These are phyloP conservation scores for Acanthopagrus latus DNA, from an alignment of 2,797 vertebrate species.

Conservation along the genomic window DNA sequence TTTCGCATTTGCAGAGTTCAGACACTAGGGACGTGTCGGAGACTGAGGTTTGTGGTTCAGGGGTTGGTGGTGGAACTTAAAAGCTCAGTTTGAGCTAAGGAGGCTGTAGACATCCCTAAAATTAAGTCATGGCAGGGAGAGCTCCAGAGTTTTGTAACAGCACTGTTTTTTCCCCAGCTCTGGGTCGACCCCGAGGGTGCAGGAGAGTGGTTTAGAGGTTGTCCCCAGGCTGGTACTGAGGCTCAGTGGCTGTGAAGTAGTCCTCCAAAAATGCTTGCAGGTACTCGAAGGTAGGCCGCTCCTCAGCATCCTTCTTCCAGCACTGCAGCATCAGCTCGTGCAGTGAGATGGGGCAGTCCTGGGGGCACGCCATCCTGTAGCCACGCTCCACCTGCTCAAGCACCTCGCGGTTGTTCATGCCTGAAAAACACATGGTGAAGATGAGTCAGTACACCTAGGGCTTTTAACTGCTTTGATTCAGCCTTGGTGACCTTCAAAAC, in stretches of 20 bases:
- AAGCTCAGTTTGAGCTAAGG: constrained; percentile 50
- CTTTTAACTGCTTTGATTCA: constrained; percentile 7
- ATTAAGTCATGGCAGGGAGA: constrained; percentile 53
- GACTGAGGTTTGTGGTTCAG: constrained; percentile 12
- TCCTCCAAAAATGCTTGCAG: constrained; percentile 98
- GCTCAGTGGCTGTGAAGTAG: constrained; percentile 98
- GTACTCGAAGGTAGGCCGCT: constrained; percentile 97
- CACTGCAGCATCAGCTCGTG: constrained; percentile 98
- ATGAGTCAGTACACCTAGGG: background rate
- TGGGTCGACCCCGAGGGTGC: background rate
- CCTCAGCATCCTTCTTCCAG: constrained; percentile 98
- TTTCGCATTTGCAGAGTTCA: constrained; percentile 46
- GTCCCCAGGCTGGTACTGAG: constrained; percentile 97
- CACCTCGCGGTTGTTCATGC: constrained; percentile 99
- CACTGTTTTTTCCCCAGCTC: constrained; percentile 32
- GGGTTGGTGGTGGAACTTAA: constrained; percentile 34
- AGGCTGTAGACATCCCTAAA: constrained; percentile 68
- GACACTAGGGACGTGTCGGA: constrained; percentile 38
- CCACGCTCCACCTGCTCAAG: constrained; percentile 98
- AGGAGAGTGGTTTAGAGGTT: constrained; percentile 89
- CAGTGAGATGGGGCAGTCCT: constrained; percentile 95
- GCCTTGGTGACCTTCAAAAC: background rate
- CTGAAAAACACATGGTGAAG: constrained; percentile 72
- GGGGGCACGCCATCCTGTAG: constrained; percentile 95
- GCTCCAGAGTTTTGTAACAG: constrained; percentile 50